Base-by-base conservation (phyloP, 2,113 vertebrate genomes). In the Pristiophorus japonicus region DNA sequence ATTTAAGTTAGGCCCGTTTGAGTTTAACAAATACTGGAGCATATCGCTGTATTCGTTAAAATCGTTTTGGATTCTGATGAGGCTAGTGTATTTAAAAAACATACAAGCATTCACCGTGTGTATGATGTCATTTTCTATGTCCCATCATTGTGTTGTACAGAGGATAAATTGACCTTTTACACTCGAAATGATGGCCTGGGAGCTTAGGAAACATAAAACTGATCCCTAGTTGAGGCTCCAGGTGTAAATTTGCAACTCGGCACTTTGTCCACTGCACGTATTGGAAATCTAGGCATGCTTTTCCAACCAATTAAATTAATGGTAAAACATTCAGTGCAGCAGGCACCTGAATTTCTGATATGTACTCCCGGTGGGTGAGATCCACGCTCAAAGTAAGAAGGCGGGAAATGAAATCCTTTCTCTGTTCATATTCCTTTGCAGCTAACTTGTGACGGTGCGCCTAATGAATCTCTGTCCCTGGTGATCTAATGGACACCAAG, bases 251-350 rank as follows among this genome's bases (percentile, higher is more conserved):
- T 63, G 59, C 34, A 92, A 38, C 34, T 90, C 87, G 18, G 55
- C 27, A 34, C 27, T 59, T 55, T 14, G 55, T 55, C 87, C 87
- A 90, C 3, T 62, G n/a, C n/a, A 59, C 30, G 34, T 10, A 59
- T 63, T 92, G n/a, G 88, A 63, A 92, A 92, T n/a, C 5, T 20
- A 2, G 16, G 18, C n/a, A 22, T 38, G 18, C 4, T 11, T 63
- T 92, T 63, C 88, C 88, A 92, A n/a, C n/a, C 16, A 92, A 22
- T 92, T 92, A 92, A 92, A 63, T 92, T 92, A 38, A 92, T 63
- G 59, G 88, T 65, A 63, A 20, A 92, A 63, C 5, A 18, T 38
- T 63, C 55, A 8, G 34, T 22, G 34, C 11, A n/a, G n/a, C 0
- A 65, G 14, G 16, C 34, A 62, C 12, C 88, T 91, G 88, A 63